Evolutionary conservation across 2,113 vertebrate genomes (phyloP).

Genomic region (Azemiops feae): DNA sequence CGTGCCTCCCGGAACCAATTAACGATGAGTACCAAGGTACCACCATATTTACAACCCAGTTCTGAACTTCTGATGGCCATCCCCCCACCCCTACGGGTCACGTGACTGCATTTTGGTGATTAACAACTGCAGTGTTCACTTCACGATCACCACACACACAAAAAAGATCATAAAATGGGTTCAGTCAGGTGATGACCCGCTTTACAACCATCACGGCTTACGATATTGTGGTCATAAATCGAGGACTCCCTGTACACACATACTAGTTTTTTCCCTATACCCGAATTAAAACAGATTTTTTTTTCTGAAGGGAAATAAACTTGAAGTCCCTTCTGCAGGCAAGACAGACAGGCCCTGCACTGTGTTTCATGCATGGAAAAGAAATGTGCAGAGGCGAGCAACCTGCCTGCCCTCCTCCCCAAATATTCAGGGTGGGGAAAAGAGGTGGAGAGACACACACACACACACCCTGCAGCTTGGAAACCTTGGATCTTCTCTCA

Average conservation of each 20-base stretch:
- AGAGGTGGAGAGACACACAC: not conserved
- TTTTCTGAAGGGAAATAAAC: not conserved
- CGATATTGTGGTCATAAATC: not conserved
- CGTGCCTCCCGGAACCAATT: not conserved
- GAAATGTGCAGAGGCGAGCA: constrained; percentile 2
- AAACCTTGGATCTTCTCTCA: not conserved
- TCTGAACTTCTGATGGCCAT: not conserved
- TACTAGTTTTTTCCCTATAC: not conserved
- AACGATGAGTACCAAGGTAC: not conserved
- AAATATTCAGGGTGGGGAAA: not conserved
- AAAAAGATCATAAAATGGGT: not conserved
- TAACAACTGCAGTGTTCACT: not conserved
- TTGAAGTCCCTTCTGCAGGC: not conserved
- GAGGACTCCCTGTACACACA: not conserved
- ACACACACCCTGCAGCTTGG: not conserved
- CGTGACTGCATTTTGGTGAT: not conserved
- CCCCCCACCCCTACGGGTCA: not conserved
- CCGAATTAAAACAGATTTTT: not conserved
- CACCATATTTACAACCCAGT: not conserved
- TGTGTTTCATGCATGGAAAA: not conserved
- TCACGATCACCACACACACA: not conserved
- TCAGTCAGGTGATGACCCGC: not conserved
- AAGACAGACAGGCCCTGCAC: rapidly evolving
- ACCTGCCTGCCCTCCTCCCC: not conserved
- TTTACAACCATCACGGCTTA: not conserved